Conservation (phyloP, 1,140 invertebrate genomes). For the Epicauta chinensis region DNA sequence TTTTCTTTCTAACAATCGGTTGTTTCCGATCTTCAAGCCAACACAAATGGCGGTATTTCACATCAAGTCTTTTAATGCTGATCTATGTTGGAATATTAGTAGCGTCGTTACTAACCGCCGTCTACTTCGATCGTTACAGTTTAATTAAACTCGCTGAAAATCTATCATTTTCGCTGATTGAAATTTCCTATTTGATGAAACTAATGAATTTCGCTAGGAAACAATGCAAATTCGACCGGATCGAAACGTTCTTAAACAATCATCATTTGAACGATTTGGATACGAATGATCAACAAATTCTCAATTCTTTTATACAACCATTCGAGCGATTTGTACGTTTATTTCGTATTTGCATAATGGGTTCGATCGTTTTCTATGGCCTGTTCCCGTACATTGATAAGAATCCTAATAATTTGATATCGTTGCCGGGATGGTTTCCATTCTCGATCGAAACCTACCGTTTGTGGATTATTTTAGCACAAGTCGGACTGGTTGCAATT, state of each 20-base stretch:
- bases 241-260: conserved; percentile 3
- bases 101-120: conserved; percentile 1
- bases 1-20: neutral
- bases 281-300: neutral
- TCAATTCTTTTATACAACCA: neutral
- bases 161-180: conserved; percentile 13
- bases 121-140: conserved; percentile 8
- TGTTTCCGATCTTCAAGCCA: neutral
- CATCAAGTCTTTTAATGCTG: neutral
- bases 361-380: conserved; percentile 11
- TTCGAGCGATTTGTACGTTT: neutral
- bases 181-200: conserved; percentile 9
- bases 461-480: neutral
- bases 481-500: conserved; percentile 3
- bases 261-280: neutral
- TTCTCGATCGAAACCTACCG: conserved; percentile 9
- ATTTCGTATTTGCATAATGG: neutral
- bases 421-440: conserved; percentile 18
- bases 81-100: neutral
- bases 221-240: neutral
- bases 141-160: conserved; percentile 10
- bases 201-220: neutral
- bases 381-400: conserved; percentile 17
- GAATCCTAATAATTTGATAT: conserved; percentile 5
- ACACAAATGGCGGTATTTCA: neutral